Percentiles rank a stretch among this genome's conserved stretches.
Conservation (phyloP, 2,113 vertebrate genomes). For the Pristiophorus japonicus region DNA sequence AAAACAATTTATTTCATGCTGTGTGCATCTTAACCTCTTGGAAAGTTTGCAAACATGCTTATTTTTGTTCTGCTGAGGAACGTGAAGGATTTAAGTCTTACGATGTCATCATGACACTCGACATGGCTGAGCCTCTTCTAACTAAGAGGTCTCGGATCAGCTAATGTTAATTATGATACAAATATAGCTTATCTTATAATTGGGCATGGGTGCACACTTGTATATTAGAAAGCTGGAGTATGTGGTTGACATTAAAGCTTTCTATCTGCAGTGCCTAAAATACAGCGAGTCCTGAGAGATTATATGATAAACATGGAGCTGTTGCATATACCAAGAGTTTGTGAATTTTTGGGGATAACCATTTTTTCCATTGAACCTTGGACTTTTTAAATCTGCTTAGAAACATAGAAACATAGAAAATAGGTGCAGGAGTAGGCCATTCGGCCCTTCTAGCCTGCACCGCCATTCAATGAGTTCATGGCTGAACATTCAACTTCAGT, state of each 20-base stretch:
- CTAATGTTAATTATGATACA: background rate
- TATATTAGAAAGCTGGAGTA: background rate
- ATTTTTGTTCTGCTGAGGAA: background rate
- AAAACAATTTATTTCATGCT: slow-evolving; percentile 36
- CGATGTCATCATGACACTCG: background rate
- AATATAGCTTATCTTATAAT: background rate
- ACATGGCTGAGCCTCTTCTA: background rate
- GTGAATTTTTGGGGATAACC: background rate
- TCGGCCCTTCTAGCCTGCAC: too few relatives aligned
- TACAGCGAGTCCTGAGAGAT: background rate
- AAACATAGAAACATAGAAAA: too few relatives aligned
- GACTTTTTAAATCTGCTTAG: background rate
- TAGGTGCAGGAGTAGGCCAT: too few relatives aligned
- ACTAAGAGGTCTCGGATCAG: background rate
- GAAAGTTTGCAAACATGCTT: slow-evolving; percentile 6
- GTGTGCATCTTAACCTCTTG: background rate
- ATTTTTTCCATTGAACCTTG: background rate
- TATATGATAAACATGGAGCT: background rate
- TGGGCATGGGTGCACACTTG: background rate
- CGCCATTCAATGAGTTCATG: too few relatives aligned
- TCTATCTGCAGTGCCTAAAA: background rate
- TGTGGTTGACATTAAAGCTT: background rate
- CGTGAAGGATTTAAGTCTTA: background rate
- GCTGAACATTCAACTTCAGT: too few relatives aligned
- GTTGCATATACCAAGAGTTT: background rate